Percentiles rank a stretch among this genome's conserved stretches.
These are phyloP conservation scores for Penaeus vannamei DNA, from an alignment of 1,140 invertebrate species.

Conservation along the genomic window DNA sequence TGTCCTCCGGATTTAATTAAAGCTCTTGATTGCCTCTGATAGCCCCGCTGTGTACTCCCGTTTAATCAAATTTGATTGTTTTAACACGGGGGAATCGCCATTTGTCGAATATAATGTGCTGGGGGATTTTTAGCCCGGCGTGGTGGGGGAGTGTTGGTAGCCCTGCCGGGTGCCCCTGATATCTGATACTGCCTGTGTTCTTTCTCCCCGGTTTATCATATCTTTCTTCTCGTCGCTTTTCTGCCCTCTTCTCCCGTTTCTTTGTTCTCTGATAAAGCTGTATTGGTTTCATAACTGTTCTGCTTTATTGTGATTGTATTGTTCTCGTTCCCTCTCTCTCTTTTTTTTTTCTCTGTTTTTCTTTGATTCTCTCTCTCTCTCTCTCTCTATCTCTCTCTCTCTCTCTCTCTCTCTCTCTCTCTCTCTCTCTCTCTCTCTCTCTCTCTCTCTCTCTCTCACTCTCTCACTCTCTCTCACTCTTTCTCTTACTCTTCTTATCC, in stretches of 20 bases:
- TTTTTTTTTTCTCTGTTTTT: background rate
- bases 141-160: background rate
- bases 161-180: background rate
- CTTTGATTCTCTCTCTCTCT: background rate
- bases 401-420: background rate
- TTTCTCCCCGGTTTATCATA: background rate
- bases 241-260: background rate
- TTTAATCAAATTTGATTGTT: too few relatives aligned
- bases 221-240: conserved; percentile 3
- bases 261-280: background rate
- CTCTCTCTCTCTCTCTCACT: too few relatives aligned
- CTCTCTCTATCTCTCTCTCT: background rate
- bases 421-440: too few relatives aligned
- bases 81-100: too few relatives aligned
- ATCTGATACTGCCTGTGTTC: background rate
- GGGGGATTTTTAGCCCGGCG: background rate
- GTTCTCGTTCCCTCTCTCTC: background rate
- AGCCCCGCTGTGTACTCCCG: too few relatives aligned
- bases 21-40: too few relatives aligned
- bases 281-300: too few relatives aligned
- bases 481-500: too few relatives aligned
- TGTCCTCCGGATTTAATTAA: too few relatives aligned
- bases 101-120: too few relatives aligned
- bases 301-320: too few relatives aligned
- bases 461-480: too few relatives aligned